Percentiles rank a stretch among this genome's conserved stretches.
These are phyloP conservation scores for Unio delphinus DNA, from an alignment of 2,888 invertebrate genomes.

Conservation along the genomic window DNA sequence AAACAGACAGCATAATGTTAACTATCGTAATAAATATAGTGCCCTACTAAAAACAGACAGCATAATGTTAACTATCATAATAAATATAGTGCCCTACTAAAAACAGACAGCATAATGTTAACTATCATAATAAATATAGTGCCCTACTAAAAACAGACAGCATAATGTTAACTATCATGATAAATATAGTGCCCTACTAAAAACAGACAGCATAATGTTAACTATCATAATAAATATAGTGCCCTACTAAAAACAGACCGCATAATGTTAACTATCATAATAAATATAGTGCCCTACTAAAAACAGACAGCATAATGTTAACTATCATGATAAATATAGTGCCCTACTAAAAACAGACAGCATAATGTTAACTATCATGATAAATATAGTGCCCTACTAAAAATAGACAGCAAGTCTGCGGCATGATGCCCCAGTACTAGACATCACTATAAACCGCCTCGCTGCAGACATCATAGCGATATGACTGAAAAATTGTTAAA, in stretches of 20 bases:
- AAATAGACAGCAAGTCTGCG: not conserved
- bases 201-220: not conserved
- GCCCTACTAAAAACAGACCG: not conserved
- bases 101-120: not conserved
- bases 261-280: too few species aligned
- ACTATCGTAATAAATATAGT: not conserved
- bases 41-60: not conserved
- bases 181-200: not conserved
- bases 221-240: not conserved
- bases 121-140: not conserved
- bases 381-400: not conserved
- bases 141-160: not conserved
- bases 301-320: not conserved
- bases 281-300: not conserved
- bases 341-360: not conserved
- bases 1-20: not conserved
- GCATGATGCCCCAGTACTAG: too few species aligned
- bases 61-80: too few species aligned
- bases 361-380: too few species aligned
- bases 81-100: not conserved
- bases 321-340: not conserved
- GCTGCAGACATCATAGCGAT: too few species aligned
- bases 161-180: too few species aligned
- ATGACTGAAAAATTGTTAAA: too few species aligned
- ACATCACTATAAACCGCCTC: too few species aligned